Evolutionary conservation across 2,888 invertebrate species (phyloP), one percentile per base, ranked within the genome.

Genomic region (Adelphocoris suturalis): DNA sequence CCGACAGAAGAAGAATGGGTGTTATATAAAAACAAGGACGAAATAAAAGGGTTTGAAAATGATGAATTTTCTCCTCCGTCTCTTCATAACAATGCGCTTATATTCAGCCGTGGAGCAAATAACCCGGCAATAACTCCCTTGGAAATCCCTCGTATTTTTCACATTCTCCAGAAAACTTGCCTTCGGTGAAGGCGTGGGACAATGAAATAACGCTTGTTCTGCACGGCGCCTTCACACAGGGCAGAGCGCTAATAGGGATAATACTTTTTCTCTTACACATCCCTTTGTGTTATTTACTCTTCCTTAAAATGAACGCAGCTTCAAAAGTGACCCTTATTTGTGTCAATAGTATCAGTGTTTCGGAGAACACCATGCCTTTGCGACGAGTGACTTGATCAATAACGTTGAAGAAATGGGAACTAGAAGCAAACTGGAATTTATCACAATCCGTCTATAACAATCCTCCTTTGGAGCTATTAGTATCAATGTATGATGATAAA

Each of bases 101-200:
- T 47, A 81, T 81, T 47, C 80, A n/a, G 80, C 80, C 80, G 46
- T 61, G 86, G 68, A 86, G 86, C 86, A 86, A 86, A 86, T 86
- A 86, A 86, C 86, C 68, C 86, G 86, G 86, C 86, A 86, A 86
- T 86, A 86, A 86, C 86, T 86, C 86, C 86, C 86, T 28, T 68
- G 86, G 52, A 81, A 86, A 86, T 86, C 86, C 68, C 61, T 86
- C 86, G 28, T 86, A 86, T 86, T 68, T 86, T 86, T 86, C 86
- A 86, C 68, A 86, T 86, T 46, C 86, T 86, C 68, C 61, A 61
- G 68, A 48, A 61, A 28, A 61, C 57, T 55, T 5, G 57, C 57
- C 57, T 16, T 57, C 57, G n/a, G 46, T 11, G 84, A 16, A 47
- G 68, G 86, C 46, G 9, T 37, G 68, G 86, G 86, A 86, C 86